Percentiles rank a stretch among this genome's conserved stretches.
Conservation (phyloP, 2,113 vertebrate genomes). For the human region GRCh38 chr18:39653001-39653500, state of each 20-base stretch:
- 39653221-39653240: not conserved
- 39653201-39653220: not conserved
- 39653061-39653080: not conserved
- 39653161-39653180: not conserved
- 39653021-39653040: not conserved
- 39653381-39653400: not conserved
- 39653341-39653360: not conserved
- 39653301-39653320: not conserved
- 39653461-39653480: not conserved
- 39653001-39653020: conserved; percentile 39
- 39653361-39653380: not conserved
- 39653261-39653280: not conserved
- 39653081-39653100: not conserved
- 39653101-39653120: not conserved
- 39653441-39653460: not conserved
- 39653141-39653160: not conserved
- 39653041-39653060: not conserved
- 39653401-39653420: not conserved
- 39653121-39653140: not conserved
- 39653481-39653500: not conserved
- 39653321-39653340: not conserved
- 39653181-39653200: not conserved
- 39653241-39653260: not conserved
- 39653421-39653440: not conserved
- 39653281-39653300: not conserved